Conservation (phyloP, 92 coral and sea anemone species). For the Actinostola sp. region DNA sequence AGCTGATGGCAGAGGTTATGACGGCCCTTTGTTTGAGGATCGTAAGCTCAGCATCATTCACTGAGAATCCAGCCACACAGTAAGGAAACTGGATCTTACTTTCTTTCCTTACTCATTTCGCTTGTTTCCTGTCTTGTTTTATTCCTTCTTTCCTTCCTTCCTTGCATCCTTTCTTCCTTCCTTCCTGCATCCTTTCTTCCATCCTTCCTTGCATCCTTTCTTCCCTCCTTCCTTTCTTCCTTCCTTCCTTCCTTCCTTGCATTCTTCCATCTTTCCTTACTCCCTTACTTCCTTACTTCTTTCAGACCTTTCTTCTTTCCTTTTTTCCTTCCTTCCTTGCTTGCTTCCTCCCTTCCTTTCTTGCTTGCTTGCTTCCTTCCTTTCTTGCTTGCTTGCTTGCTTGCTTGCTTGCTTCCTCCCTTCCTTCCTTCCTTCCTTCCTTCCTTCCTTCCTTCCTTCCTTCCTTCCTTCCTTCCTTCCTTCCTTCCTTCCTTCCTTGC, state of each 20-base stretch:
- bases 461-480: too few relatives aligned
- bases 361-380: too few relatives aligned
- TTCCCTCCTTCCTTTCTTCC: neutral
- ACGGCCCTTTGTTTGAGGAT: constrained; percentile 62
- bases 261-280: too few relatives aligned
- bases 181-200: neutral
- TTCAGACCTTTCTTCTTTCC: neutral
- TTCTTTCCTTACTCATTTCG: neutral
- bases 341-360: too few relatives aligned
- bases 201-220: neutral
- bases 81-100: constrained; percentile 15
- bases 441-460: too few relatives aligned
- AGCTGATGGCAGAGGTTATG: constrained; percentile 45
- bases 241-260: too few relatives aligned
- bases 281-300: neutral
- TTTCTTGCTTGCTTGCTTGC: too few relatives aligned
- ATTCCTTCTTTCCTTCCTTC: neutral
- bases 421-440: too few relatives aligned
- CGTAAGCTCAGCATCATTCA: constrained; percentile 29
- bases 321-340: neutral
- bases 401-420: too few relatives aligned
- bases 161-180: neutral
- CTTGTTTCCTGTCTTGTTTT: too few relatives aligned
- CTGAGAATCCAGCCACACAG: constrained; percentile 25
- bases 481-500: too few relatives aligned